Conservation (phyloP, 2,888 invertebrate genomes). For the Oscheius onirici region DNA sequence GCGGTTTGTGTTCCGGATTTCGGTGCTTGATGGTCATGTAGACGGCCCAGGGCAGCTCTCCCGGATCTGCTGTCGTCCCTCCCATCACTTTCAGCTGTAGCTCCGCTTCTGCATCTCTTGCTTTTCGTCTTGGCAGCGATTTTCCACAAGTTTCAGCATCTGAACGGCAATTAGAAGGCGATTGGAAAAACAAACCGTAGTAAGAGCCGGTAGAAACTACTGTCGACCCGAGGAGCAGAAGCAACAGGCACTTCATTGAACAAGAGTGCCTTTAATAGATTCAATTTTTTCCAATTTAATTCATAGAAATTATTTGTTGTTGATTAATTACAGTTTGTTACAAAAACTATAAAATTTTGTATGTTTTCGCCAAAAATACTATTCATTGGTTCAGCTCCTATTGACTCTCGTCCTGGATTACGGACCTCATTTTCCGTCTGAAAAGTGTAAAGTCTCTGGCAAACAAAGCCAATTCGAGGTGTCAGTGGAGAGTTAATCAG, state of each 20-base stretch:
- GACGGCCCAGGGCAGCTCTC: conserved; percentile 11
- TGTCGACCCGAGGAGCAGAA: background rate
- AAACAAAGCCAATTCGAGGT: conserved; percentile 12
- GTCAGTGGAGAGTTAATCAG: conserved; percentile 26
- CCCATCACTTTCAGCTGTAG: conserved; percentile 6
- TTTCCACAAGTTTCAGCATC: conserved; percentile 11
- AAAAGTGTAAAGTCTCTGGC: background rate
- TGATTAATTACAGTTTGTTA: no score
- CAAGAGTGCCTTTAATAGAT: background rate
- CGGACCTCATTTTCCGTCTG: background rate
- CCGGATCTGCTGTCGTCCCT: background rate
- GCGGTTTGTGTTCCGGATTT: background rate
- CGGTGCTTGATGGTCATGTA: background rate
- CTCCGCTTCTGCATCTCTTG: background rate
- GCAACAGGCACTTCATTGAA: background rate
- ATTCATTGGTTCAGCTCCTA: no score
- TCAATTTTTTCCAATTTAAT: background rate
- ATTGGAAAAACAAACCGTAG: background rate
- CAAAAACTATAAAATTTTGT: no score
- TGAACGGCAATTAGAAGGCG: background rate
- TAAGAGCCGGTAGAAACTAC: background rate
- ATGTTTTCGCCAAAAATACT: no score
- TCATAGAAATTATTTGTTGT: no score
- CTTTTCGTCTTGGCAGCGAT: background rate
- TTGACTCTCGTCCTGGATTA: background rate